Percentiles rank a stretch among this genome's conserved stretches.
phyloP scores from a whole-genome alignment of 2,797 vertebrate species.

The Nasua narica region DNA sequence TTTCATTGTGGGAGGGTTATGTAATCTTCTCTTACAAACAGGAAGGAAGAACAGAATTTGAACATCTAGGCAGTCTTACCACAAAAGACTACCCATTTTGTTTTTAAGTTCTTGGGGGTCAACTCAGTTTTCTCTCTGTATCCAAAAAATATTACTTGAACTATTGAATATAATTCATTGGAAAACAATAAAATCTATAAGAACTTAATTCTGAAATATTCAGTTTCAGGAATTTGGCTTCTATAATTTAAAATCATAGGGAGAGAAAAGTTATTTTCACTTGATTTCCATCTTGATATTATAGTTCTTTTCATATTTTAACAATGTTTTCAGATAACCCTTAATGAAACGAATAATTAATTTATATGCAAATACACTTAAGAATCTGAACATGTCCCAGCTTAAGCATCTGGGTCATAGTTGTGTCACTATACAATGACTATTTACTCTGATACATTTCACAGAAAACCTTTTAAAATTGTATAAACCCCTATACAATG shows the following conservation, averaged over 20 bases:
- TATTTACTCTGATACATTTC: background rate
- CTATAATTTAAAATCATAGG: background rate
- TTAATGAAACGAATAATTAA: background rate
- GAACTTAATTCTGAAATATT: background rate
- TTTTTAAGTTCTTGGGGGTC: background rate
- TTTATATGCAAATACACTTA: background rate
- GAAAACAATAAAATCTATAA: background rate
- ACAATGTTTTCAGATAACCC: background rate
- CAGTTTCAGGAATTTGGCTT: background rate
- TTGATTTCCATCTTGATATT: background rate
- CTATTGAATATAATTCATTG: background rate
- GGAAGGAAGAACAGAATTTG: background rate
- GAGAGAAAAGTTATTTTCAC: background rate
- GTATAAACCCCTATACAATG: background rate
- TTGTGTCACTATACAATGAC: background rate
- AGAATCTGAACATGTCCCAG: background rate
- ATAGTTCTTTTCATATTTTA: background rate
- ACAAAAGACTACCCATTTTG: background rate
- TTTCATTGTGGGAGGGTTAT: background rate
- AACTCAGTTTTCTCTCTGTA: background rate
- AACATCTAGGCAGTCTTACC: background rate
- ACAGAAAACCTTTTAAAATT: background rate
- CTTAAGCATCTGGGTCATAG: background rate
- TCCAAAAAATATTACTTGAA: background rate
- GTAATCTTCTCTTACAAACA: background rate